Base-by-base conservation (phyloP, 2,113 vertebrate genomes). In the Pimephales promelas region DNA sequence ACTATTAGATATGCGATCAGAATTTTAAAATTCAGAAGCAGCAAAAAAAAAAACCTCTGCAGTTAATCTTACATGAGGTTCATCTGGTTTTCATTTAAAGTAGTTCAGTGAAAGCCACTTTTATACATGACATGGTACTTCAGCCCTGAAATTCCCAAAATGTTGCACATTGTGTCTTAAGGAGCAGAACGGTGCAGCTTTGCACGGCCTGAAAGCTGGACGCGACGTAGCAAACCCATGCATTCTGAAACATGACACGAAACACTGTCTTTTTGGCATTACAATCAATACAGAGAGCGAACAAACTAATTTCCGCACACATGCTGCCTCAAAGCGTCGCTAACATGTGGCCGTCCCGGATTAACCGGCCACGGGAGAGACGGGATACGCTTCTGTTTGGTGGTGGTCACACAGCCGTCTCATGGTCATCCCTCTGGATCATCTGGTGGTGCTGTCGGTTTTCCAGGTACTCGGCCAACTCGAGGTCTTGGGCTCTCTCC, bases 361-460 rank as follows among this genome's bases (percentile, higher is more conserved):
- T 64, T 66, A 57, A 64, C 24, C 64, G 57, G 76, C 43, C 57
- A 20, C 10, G 4, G n/a, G 40, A 47, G 71, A 73, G 45, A 28
- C n/a, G 31, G 20, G 31, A 36, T 68, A 36, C 34, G 73, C 52
- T 20, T 76, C 34, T 26, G 75, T 40, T 82, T 47, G 18, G 26
- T 54, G 66, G 52, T 24, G 40, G 59, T 89, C 87, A 91, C 90
- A 97, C 96, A 0, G 95, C 94, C 0, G 96, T 97, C 92, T 97
- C 96, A 80, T 97, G 96, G 90, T 97, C 95, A 79, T 97, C 96
- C 22, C 95, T 89, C 84, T 96, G 96, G 88, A 96, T 94, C 95
- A 96, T 96, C 92, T 97, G 95, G 91, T 95, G 95, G 88, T 97
- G 96, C 93, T 96, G 96, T 79, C 92, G 92, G 90, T 95, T 96